Evolutionary conservation across 2,888 invertebrate species (phyloP), one percentile per base, ranked within the genome.

Genomic region (Lepidonotus clava): DNA sequence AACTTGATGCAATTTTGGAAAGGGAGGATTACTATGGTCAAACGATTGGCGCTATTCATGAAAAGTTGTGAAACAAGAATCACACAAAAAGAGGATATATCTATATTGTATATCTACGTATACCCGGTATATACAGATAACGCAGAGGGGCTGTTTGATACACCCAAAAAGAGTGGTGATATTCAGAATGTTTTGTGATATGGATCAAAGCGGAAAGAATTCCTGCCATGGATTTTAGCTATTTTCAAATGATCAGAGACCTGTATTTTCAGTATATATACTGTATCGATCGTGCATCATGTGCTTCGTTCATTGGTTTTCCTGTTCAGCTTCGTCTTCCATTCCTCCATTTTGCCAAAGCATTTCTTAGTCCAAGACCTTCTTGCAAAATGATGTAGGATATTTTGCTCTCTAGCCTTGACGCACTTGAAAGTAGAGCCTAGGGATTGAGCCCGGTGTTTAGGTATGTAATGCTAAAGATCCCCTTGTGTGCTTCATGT

Each of bases 331-430:
- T 71, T 71, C 71, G 71, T 71, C 71, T 71, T 71, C 71, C 71
- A 71, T 71, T 71, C 71, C 71, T 71, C 71, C 71, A 38, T 71
- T 61, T 71, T 71, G 71, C 71, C 71, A 71, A 71, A 71, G 71
- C 71, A 71, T 71, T 71, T 71, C 71, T 71, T 71, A 71, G 71
- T 71, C 38, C 71, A 38, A n/a, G 11, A 71, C 38, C 71, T 71
- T 71, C 34, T 71, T 71, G 71, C 36, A 38, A 38, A 71, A 71
- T 71, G 71, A 71, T 71, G 71, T 71, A 1, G 71, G 71, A 71
- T 34, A 71, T 34, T 11, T 71, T 34, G 24, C 71, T 71, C 71
- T 71, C 18, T 21, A 71, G 32, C 38, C 34, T 71, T 71, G 36
- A 24, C n/a, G 28, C 61, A 61, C 61, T 61, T 61, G 61, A 61